Evolutionary conservation across 2,797 vertebrate species (phyloP).

Genomic region (Phoeniculus purpureus): DNA sequence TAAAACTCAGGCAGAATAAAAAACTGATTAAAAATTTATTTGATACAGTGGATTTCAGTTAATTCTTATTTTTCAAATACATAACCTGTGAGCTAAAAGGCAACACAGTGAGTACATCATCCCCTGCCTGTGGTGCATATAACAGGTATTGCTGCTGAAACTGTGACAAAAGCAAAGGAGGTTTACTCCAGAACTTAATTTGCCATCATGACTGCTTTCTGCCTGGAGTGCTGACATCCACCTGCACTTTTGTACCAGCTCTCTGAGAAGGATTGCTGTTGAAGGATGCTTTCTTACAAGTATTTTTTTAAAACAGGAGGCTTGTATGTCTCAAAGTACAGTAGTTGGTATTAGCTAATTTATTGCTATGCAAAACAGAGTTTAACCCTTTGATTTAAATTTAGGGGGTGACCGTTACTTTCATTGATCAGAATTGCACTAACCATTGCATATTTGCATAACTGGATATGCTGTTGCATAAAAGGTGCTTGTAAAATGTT

Average conservation of each 20-base stretch:
- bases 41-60: not conserved
- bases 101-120: rapidly evolving
- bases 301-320: not conserved
- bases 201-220: rapidly evolving
- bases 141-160: not conserved
- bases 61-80: not conserved
- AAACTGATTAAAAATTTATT: not conserved
- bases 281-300: not conserved
- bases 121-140: not conserved
- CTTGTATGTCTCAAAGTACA: not conserved
- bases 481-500: not conserved
- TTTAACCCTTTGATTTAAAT: not conserved
- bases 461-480: not conserved
- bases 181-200: not conserved
- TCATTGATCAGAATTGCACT: not conserved
- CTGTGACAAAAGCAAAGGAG: not conserved
- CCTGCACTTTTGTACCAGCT: not conserved
- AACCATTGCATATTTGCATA: not conserved
- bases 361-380: not conserved
- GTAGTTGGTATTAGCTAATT: not conserved
- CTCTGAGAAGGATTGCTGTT: not conserved
- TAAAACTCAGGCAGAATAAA: not conserved
- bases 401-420: not conserved
- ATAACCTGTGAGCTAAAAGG: not conserved
- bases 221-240: not conserved